These are phyloP conservation scores for Drosophila neonasuta DNA, from an alignment of 2,888 invertebrate genomes.

Conservation along the genomic window DNA sequence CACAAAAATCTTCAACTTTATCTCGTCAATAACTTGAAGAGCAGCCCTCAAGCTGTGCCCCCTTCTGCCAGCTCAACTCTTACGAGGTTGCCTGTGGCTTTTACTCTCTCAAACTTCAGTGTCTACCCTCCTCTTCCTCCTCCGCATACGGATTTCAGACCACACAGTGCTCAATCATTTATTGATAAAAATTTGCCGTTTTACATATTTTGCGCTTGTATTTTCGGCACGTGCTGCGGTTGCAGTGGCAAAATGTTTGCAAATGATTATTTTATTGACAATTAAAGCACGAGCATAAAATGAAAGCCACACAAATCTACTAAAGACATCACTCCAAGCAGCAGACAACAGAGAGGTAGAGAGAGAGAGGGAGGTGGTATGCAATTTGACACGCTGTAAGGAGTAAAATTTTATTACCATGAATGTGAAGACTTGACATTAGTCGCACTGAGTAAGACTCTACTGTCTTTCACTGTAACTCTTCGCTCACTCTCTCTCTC, in stretches of 20 bases:
- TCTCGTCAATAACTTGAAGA: constrained; percentile 76
- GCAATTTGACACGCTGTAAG: constrained; percentile 49
- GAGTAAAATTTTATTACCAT: constrained; percentile 64
- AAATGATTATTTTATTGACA: constrained; percentile 76
- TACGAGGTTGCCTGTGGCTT: constrained; percentile 39
- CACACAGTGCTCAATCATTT: constrained; percentile 35
- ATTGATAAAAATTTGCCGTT: constrained; percentile 65
- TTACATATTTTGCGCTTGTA: constrained; percentile 47
- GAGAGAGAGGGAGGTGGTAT: not conserved
- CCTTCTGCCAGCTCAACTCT: constrained; percentile 16
- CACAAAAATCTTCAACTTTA: constrained; percentile 77
- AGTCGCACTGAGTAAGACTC: constrained; percentile 41
- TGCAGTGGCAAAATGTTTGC: constrained; percentile 61
- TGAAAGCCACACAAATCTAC: constrained; percentile 48
- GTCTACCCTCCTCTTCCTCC: not conserved
- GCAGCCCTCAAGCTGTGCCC: constrained; percentile 39
- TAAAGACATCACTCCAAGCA: constrained; percentile 19
- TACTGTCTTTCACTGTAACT: not conserved
- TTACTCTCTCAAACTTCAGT: not conserved
- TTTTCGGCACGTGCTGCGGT: constrained; percentile 71
- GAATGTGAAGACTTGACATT: constrained; percentile 66
- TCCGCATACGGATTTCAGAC: not conserved
- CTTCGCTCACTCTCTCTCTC: not conserved
- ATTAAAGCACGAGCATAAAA: constrained; percentile 69
- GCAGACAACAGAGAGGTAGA: not conserved